Percentiles rank a stretch among this genome's conserved stretches.
Evolutionary conservation across 1,140 invertebrate genomes (phyloP).

Genomic region (Lepeophtheirus salmonis): DNA sequence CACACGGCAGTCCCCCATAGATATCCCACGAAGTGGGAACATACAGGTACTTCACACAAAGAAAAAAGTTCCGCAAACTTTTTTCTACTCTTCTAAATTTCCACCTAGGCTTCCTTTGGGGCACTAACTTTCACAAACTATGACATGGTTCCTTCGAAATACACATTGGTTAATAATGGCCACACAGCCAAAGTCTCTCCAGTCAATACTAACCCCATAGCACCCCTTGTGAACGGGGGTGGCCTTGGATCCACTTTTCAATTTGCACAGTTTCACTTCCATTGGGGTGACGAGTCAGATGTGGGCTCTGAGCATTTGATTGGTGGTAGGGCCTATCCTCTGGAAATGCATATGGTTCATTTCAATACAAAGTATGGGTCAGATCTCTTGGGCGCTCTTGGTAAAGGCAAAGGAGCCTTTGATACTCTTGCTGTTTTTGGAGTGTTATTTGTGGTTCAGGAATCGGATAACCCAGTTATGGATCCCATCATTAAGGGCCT

Average conservation of each 20-base stretch:
- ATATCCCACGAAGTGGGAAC: background rate
- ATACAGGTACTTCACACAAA: background rate
- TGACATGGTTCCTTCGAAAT: background rate
- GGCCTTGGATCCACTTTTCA: slow-evolving; percentile 28
- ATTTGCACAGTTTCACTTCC: slow-evolving; percentile 33
- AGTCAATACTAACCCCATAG: background rate
- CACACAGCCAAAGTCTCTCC: background rate
- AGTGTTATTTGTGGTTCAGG: slow-evolving; percentile 42
- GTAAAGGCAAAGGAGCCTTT: slow-evolving; percentile 33
- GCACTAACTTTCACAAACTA: background rate
- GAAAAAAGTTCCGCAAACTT: background rate
- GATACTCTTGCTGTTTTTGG: slow-evolving; percentile 47
- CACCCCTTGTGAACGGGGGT: slow-evolving; percentile 23
- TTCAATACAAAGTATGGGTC: slow-evolving; percentile 35
- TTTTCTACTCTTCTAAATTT: too few relatives aligned
- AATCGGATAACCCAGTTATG: slow-evolving; percentile 32
- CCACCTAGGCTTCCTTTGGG: background rate
- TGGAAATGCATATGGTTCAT: slow-evolving; percentile 47
- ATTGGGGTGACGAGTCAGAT: slow-evolving; percentile 31
- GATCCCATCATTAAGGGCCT: slow-evolving; percentile 30
- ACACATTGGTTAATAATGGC: background rate
- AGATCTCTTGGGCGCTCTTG: slow-evolving; percentile 27
- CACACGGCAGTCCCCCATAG: background rate
- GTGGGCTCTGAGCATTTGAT: slow-evolving; percentile 35
- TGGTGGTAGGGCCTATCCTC: slow-evolving; percentile 26